Percentiles rank a stretch among this genome's conserved stretches.
Conservation (phyloP, 1,140 invertebrate genomes). For the Anoplophora glabripennis region DNA sequence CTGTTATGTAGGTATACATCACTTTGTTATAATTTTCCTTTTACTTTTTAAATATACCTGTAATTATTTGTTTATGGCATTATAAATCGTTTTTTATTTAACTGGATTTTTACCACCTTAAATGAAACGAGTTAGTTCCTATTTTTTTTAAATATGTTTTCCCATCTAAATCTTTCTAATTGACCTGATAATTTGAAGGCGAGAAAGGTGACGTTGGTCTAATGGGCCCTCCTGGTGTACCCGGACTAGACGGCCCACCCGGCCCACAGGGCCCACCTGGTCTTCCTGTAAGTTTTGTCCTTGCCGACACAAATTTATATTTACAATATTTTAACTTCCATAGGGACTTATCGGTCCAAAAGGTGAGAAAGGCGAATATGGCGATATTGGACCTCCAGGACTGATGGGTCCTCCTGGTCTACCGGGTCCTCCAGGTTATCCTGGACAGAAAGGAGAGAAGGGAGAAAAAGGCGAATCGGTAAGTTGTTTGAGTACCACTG, state of each 20-base stretch:
- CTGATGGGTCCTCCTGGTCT: conserved; percentile 73
- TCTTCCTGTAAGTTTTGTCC: conserved; percentile 62
- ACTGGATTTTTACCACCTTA: neutral
- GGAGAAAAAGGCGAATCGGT: conserved; percentile 92
- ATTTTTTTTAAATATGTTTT: too few relatives aligned
- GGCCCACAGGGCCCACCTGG: conserved; percentile 84
- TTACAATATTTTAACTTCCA: neutral
- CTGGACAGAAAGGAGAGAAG: conserved; percentile 83
- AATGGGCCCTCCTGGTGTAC: conserved; percentile 73
- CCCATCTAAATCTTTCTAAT: neutral
- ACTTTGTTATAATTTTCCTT: too few relatives aligned
- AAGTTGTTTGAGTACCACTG: conserved; percentile 48
- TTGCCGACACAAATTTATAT: neutral
- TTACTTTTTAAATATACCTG: too few relatives aligned
- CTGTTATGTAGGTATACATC: too few relatives aligned
- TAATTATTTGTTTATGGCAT: neutral
- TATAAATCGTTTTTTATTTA: neutral
- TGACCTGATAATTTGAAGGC: conserved; percentile 30
- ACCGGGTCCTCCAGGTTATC: conserved; percentile 76
- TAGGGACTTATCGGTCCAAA: conserved; percentile 78
- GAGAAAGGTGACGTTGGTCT: conserved; percentile 57
- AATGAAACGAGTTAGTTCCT: too few relatives aligned
- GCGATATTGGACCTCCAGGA: conserved; percentile 86
- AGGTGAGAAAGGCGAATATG: conserved; percentile 86
- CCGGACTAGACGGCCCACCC: conserved; percentile 77